These are phyloP conservation scores for Clanis bilineata DNA, from an alignment of 2,888 invertebrate genomes.

Conservation along the genomic window DNA sequence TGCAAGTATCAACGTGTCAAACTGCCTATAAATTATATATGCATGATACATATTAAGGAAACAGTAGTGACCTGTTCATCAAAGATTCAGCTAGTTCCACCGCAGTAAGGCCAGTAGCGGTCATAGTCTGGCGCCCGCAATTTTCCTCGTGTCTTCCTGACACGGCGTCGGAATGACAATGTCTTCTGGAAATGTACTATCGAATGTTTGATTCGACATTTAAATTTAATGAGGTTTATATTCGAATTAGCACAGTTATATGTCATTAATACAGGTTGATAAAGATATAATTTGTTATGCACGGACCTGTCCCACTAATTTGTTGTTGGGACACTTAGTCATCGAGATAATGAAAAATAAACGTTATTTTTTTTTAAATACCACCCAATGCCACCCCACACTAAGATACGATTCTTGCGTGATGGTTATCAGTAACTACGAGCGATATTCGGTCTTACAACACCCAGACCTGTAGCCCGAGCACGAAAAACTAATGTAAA, in stretches of 20 bases:
- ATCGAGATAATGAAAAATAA: too few relatives aligned
- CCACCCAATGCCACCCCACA: too few relatives aligned
- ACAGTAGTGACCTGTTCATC: constrained; percentile 42
- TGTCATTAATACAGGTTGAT: too few relatives aligned
- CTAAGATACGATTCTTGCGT: too few relatives aligned
- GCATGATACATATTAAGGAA: constrained; percentile 39
- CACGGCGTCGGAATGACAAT: constrained; percentile 30
- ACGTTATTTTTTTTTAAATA: too few relatives aligned
- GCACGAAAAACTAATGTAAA: too few relatives aligned
- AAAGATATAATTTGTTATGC: neutral
- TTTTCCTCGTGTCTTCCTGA: constrained; percentile 67
- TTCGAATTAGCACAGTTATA: too few relatives aligned
- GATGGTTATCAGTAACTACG: too few relatives aligned
- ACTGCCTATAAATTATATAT: constrained; percentile 21
- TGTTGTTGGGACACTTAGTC: too few relatives aligned
- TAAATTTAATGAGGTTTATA: neutral
- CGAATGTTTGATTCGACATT: neutral
- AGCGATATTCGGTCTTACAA: too few relatives aligned
- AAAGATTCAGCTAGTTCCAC: constrained; percentile 46
- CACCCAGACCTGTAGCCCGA: too few relatives aligned
- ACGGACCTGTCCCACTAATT: too few relatives aligned
- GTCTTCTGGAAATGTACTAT: constrained; percentile 17
- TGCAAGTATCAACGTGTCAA: constrained; percentile 17
- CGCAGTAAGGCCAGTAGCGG: constrained; percentile 40
- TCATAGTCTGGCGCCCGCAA: constrained; percentile 22